A percentile compares a stretch with the other conserved stretches of the same genome.
phyloP scores from a whole-genome alignment of 1,140 invertebrate species.

The Archegozetes longisetosus region DNA sequence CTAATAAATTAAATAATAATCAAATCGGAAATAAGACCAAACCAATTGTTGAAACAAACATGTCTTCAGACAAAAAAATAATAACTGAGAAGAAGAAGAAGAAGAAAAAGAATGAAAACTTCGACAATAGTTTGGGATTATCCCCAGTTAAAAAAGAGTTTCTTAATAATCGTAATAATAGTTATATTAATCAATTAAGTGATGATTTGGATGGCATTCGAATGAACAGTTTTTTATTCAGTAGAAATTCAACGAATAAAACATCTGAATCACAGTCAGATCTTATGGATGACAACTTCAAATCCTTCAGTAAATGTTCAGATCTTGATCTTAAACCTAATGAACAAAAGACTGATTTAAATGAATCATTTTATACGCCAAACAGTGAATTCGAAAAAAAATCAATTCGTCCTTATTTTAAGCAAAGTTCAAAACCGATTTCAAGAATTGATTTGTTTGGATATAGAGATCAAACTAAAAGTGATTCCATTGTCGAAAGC shows the following conservation, averaged over 20 bases:
- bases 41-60: too few species aligned
- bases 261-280: too few species aligned
- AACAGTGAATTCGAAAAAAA: background rate
- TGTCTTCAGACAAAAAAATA: too few species aligned
- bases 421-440: background rate
- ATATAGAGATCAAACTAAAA: background rate
- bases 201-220: background rate
- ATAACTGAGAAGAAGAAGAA: too few species aligned
- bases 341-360: background rate
- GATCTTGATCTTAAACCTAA: background rate
- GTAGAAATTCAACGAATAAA: background rate
- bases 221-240: background rate
- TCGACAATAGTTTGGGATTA: background rate
- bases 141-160: background rate
- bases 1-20: too few species aligned
- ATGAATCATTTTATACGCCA: background rate
- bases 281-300: background rate
- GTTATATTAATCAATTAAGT: background rate
- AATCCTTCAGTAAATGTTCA: background rate
- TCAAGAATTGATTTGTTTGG: background rate
- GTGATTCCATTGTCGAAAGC: too few species aligned
- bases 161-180: too few species aligned
- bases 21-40: too few species aligned
- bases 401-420: background rate
- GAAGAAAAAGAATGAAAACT: too few species aligned